Base-by-base conservation (phyloP, 2,888 invertebrate genomes). In the Phaedon cochleariae region DNA sequence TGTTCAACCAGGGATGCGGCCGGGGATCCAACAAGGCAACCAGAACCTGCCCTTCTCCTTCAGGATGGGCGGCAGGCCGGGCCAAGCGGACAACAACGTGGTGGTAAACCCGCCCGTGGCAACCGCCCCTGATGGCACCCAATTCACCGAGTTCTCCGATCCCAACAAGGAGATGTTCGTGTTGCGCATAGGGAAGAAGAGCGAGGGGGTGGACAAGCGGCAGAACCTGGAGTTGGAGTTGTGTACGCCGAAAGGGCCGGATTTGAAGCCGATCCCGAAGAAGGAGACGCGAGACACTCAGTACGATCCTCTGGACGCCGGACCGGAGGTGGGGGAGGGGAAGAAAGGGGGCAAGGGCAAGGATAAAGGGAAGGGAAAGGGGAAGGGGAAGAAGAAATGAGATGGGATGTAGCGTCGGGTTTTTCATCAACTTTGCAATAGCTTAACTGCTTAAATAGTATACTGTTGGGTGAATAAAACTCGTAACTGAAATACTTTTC, bases 141-240 rank as follows among this genome's bases (percentile, higher is more conserved):
- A 86, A 60, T 86, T 87, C 3, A 86, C 87, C 12, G 88, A 89
- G 74, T 82, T 88, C 3, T 79, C 88, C 0, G 90, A 92, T 73
- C 89, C 90, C 0, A 88, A 91, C 57, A 90, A 90, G 74, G 74
- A 74, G 41, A 34, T 70, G 20, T 77, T 77, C 62, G 84, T 92
- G 3, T 82, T 92, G 52, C 88, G 90, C 75, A 90, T 93, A 62
- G 93, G 92, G 1, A 92, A 92, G 77, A 92, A 92, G 76, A 88
- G 89, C 0, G 90, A 90, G 31, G 89, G 90, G 0, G 87, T 87
- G 48, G 89, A 89, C 65, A 92, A 92, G 82, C 90, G 90, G 79
- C 87, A 87, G 58, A 90, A 87, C 58, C 84, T 91, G 80, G 87
- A 93, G 85, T 85, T 93, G 72, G 92, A 93, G 75, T 81, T 93